These are phyloP conservation scores for Orthosia incerta DNA, from an alignment of 2,888 invertebrate species.

Conservation along the genomic window DNA sequence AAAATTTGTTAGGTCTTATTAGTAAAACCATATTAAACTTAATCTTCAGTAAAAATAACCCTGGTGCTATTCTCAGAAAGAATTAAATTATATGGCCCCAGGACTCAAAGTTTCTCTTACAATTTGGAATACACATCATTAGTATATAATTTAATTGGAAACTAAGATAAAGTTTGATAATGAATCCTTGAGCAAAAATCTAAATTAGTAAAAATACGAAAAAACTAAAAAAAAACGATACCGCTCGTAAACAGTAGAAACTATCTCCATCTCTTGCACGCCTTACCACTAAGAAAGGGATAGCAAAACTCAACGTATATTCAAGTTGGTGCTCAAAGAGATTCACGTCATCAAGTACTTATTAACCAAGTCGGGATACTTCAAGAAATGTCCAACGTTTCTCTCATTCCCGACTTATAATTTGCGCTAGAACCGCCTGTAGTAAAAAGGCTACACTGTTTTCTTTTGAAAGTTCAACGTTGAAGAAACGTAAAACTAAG, in stretches of 20 bases:
- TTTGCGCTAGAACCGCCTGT: conserved; percentile 30
- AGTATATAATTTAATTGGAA: background rate
- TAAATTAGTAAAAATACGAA: background rate
- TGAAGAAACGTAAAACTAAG: conserved; percentile 26
- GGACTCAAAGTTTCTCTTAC: background rate
- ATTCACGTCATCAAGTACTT: conserved; percentile 4
- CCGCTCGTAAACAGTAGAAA: background rate
- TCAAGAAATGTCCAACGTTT: conserved; percentile 21
- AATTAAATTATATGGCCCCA: background rate
- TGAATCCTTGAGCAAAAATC: background rate
- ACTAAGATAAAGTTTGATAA: too few relatives aligned
- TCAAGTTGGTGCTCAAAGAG: background rate
- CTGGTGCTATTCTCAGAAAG: background rate
- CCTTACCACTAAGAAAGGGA: background rate
- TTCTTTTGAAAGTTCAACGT: conserved; percentile 32
- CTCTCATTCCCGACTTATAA: conserved; percentile 47
- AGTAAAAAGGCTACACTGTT: conserved; percentile 37
- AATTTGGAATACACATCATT: background rate
- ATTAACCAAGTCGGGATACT: conserved; percentile 4
- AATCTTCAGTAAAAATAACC: background rate
- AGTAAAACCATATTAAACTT: background rate
- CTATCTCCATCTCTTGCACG: background rate
- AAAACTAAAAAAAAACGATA: background rate
- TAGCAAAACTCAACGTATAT: background rate
- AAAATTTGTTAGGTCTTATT: background rate